Evolutionary conservation across 2,888 invertebrate genomes (phyloP), one percentile per base, ranked within the genome.

Genomic region (Agelastica alni): DNA sequence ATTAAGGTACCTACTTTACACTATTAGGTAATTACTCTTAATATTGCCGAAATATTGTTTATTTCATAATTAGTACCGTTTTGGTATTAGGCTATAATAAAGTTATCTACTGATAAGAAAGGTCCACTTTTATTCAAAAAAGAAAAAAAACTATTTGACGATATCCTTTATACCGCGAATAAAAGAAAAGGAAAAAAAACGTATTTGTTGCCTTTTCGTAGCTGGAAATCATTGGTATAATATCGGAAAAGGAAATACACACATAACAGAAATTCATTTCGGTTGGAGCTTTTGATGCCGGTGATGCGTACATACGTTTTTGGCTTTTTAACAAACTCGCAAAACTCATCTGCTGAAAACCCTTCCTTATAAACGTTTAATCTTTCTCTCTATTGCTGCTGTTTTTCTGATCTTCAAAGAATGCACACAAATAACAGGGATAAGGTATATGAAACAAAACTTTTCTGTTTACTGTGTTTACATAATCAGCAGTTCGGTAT

Each of bases 261-360:
- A 61, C 58, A 64, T 62, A 66, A 63, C 61, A 66, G 65, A 61
- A 69, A 66, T 70, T 69, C 70, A 70, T 70, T 69, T 65, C 66
- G 54, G 58, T 34, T 43, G 31, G 41, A 52, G 53, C 56, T 67
- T 70, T 70, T 69, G 68, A 69, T 65, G 67, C 61, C 56, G 52
- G 58, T 56, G 58, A 59, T 61, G 65, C 66, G 67, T 66, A 61
- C 56, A 63, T 56, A 52, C 58, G 56, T 65, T 68, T 68, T 69
- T 64, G 68, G 67, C 63, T 65, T 69, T 69, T 70, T 66, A 67
- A 67, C 65, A 64, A 64, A 66, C 66, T 63, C 60, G 44, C 54
- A 54, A 37, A 54, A 51, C 55, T 55, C 55, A 55, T 58, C 53
- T 59, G 42, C 51, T 53, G 56, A 51, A 59, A 60, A 47, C 57